phyloP scores from a whole-genome alignment of 2,113 vertebrate genomes.

The Myxocyprinus asiaticus region DNA sequence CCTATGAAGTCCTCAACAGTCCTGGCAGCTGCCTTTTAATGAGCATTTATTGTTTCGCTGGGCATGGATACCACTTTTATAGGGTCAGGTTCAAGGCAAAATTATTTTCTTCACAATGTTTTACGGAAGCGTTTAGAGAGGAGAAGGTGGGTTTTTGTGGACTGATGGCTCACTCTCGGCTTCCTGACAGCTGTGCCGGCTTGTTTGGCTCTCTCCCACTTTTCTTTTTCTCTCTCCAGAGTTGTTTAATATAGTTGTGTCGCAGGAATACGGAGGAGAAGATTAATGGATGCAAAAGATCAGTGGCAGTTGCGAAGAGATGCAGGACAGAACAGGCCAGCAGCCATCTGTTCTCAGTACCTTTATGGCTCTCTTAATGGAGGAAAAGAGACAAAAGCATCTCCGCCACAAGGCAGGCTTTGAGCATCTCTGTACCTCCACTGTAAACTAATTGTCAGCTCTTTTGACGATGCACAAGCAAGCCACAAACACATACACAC shows the following conservation, averaged over 20 bases:
- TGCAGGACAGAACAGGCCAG: constrained; percentile 87
- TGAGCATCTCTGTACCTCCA: constrained; percentile 21
- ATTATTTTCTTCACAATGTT: constrained; percentile 80
- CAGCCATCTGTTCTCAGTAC: constrained; percentile 94
- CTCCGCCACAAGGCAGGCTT: constrained; percentile 18
- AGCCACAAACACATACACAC: background rate
- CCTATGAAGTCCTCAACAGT: constrained; percentile 62
- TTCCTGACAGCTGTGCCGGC: constrained; percentile 89
- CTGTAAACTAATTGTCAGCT: constrained; percentile 39
- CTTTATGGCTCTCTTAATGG: constrained; percentile 91
- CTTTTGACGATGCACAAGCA: background rate
- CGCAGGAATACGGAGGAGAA: constrained; percentile 92
- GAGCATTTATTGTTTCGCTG: constrained; percentile 72
- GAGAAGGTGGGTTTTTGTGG: constrained; percentile 61
- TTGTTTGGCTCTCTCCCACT: constrained; percentile 63
- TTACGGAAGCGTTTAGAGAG: constrained; percentile 83
- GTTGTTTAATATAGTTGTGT: constrained; percentile 94
- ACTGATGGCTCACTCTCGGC: constrained; percentile 85
- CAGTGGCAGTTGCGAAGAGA: constrained; percentile 91
- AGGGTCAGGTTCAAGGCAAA: constrained; percentile 77
- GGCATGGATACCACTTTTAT: constrained; percentile 67
- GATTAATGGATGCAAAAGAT: constrained; percentile 97
- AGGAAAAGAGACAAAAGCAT: constrained; percentile 59
- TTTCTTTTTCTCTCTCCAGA: constrained; percentile 66
- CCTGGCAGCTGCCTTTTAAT: constrained; percentile 72